Base-by-base conservation (phyloP, 2,113 vertebrate species). In the Empidonax traillii region DNA sequence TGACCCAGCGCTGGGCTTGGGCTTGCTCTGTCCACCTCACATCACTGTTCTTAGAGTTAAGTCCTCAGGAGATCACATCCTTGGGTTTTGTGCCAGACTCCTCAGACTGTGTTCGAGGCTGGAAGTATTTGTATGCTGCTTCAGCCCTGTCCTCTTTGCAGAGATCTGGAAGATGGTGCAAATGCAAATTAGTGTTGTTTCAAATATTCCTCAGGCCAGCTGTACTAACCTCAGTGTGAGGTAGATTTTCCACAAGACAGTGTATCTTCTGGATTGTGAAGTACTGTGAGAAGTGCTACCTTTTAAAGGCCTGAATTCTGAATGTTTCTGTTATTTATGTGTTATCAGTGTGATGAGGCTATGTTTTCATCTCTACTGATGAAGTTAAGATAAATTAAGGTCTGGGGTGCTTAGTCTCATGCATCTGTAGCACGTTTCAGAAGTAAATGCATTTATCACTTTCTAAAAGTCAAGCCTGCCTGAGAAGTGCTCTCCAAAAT, bases 401-500 rank as follows among this genome's bases (percentile, higher is more conserved):
- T 90, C 74, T 94, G 83, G 69, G 76, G 30, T 92, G 49, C 67
- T 89, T 67, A 82, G 46, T 69, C 47, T 90, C 46, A 46, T 53
- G 59, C 62, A 72, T 90, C 88, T 96, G 66, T 73, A 75, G 53
- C 86, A 86, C n/a, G 58, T 96, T 93, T 96, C 52, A 66, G 79
- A 84, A 90, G 80, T 83, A 37, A 87, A 89, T 61, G 76, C 1
- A 0, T 93, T 96, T 95, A 84, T 96, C 88, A 65, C 90, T 90
- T 93, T 62, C 68, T 93, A 94, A 96, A 97, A 96, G 93, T 95
- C 93, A 96, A 96, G 90, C 58, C 90, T 95, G 85, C 80, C 56
- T 93, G 73, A 96, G 93, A 95, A 95, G 94, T 94, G 93, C 94
- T 97, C 96, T 96, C 91, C 93, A 96, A 91, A 96, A 84, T 82